A percentile compares a stretch with the other conserved stretches of the same genome.
phyloP scores from a whole-genome alignment of 2,797 vertebrate species.

The Chlorospingus flavigularis region DNA sequence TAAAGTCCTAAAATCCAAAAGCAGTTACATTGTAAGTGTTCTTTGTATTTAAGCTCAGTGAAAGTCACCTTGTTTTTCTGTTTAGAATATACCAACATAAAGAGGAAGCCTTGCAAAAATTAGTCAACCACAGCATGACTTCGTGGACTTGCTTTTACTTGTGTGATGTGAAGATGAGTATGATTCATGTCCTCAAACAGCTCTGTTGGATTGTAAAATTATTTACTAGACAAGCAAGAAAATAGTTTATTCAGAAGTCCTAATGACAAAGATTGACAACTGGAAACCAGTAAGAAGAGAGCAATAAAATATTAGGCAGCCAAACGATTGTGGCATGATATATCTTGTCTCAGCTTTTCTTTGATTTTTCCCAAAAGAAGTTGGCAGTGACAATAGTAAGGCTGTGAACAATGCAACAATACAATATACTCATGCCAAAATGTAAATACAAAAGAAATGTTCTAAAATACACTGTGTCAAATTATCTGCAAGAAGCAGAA shows the following conservation, averaged over 20 bases:
- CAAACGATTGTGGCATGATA: constrained; percentile 48
- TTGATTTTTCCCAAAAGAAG: constrained; percentile 67
- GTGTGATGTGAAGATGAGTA: background rate
- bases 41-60: background rate
- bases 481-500: constrained; percentile 63
- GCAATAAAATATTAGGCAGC: constrained; percentile 16
- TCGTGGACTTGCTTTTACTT: constrained; percentile 44
- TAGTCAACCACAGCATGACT: background rate
- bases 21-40: background rate
- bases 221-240: background rate
- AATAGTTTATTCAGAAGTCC: background rate
- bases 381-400: constrained; percentile 63
- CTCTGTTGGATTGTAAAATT: background rate
- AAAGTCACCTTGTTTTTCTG: constrained; percentile 41
- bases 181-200: background rate
- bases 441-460: constrained; percentile 66
- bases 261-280: background rate
- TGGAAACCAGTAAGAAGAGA: background rate
- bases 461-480: constrained; percentile 56
- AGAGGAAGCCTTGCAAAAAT: background rate
- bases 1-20: background rate
- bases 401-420: constrained; percentile 63
- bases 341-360: constrained; percentile 67
- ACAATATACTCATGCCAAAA: constrained; percentile 53
- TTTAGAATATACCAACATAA: background rate